Conservation (phyloP, 2,888 invertebrate genomes). For the Patella pellucida region DNA sequence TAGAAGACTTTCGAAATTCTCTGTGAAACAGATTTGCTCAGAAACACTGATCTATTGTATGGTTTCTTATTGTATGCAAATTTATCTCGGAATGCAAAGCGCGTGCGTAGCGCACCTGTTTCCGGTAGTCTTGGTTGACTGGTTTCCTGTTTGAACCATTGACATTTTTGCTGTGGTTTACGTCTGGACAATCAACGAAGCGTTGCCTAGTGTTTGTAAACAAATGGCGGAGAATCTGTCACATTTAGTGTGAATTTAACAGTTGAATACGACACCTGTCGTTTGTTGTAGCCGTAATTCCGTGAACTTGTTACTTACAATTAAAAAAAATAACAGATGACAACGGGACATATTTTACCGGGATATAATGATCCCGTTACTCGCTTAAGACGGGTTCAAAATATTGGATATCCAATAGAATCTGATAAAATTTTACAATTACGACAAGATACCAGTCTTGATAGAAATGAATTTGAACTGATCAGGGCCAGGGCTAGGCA, state of each 20-base stretch:
- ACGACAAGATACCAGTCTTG: constrained; percentile 38
- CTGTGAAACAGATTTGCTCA: no score
- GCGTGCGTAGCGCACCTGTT: not conserved
- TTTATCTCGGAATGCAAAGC: not conserved
- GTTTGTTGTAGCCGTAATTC: not conserved
- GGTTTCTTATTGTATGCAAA: no score
- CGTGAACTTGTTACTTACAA: not conserved
- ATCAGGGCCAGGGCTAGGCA: constrained; percentile 53
- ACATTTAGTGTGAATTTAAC: not conserved
- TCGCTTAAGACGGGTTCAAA: constrained; percentile 46
- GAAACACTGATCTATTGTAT: no score
- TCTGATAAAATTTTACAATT: constrained; percentile 43
- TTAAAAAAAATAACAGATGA: constrained; percentile 41
- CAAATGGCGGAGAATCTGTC: constrained; percentile 27
- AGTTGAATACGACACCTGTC: not conserved
- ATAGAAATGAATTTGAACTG: constrained; percentile 41
- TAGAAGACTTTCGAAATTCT: no score
- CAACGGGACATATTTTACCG: constrained; percentile 62
- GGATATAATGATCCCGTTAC: constrained; percentile 61
- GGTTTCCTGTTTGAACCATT: not conserved
- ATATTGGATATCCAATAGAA: constrained; percentile 54
- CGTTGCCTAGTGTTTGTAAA: constrained; percentile 55
- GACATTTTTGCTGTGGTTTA: not conserved
- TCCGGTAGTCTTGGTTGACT: not conserved
- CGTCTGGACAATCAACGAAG: not conserved